Evolutionary conservation across 1,140 invertebrate genomes (phyloP).

Genomic region (Dendroctonus valens): DNA sequence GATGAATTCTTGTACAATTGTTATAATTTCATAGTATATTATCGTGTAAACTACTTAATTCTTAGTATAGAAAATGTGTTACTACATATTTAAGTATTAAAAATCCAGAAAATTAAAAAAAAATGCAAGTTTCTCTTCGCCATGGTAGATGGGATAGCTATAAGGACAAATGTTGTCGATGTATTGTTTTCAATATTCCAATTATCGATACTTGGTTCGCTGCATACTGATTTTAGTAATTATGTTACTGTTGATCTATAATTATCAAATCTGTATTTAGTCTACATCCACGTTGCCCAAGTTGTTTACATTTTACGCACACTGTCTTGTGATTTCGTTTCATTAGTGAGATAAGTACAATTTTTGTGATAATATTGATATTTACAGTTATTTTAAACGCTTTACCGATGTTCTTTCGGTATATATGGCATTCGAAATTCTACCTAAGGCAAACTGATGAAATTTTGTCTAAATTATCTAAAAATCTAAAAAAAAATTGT

Average conservation of each 20-base stretch:
- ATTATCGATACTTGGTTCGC: background rate
- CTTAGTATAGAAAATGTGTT: conserved; percentile 42
- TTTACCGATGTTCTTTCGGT: too few species aligned
- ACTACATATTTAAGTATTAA: conserved; percentile 40
- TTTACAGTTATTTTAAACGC: conserved; percentile 29
- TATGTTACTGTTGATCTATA: too few species aligned
- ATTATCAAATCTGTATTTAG: background rate
- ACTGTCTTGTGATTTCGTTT: conserved; percentile 25
- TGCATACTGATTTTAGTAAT: background rate
- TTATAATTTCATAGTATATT: conserved; percentile 52
- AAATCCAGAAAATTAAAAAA: conserved; percentile 30
- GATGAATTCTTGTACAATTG: conserved; percentile 49
- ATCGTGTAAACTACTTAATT: conserved; percentile 40
- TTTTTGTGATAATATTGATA: conserved; percentile 35
- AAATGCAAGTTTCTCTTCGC: conserved; percentile 30
- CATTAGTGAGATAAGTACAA: conserved; percentile 36
- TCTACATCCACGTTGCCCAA: background rate
- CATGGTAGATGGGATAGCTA: conserved; percentile 14
- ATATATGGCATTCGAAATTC: too few species aligned
- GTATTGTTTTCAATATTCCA: conserved; percentile 3
- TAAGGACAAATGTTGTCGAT: conserved; percentile 15
- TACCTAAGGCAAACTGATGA: too few species aligned
- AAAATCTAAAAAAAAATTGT: too few species aligned
- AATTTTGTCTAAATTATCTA: too few species aligned
- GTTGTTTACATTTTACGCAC: conserved; percentile 34